Conservation (phyloP, 2,797 vertebrate species). For the Ctenopoma kingsleyae region DNA sequence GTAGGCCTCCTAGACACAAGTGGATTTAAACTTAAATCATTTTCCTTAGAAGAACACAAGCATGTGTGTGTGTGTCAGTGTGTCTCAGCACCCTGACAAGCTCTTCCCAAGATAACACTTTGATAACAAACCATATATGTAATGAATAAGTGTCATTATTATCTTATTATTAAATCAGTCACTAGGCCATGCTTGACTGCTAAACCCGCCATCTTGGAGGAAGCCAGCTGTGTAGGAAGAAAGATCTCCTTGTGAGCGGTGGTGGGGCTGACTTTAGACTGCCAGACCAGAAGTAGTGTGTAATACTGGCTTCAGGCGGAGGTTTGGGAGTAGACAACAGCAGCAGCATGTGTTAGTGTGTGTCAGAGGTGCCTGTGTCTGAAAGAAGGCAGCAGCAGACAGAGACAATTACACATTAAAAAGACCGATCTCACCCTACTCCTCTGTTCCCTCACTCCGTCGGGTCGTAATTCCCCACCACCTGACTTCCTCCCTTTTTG, state of each 20-base stretch:
- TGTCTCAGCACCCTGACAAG: neutral
- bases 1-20: slow-evolving; percentile 29
- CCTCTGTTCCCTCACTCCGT: slow-evolving; percentile 57
- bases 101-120: neutral
- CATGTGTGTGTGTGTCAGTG: slow-evolving; percentile 4
- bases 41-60: slow-evolving; percentile 31
- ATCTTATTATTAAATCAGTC: slow-evolving; percentile 9
- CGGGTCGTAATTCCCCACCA: slow-evolving; percentile 72
- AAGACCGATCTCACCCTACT: slow-evolving; percentile 43
- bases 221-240: slow-evolving; percentile 59
- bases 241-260: slow-evolving; percentile 59
- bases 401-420: slow-evolving; percentile 53
- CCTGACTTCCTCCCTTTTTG: slow-evolving; percentile 80
- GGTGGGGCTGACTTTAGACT: slow-evolving; percentile 38
- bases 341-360: slow-evolving; percentile 3
- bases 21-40: slow-evolving; percentile 27
- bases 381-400: slow-evolving; percentile 54
- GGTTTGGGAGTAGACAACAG: slow-evolving; percentile 23
- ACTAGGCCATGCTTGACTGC: slow-evolving; percentile 1
- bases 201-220: slow-evolving; percentile 45
- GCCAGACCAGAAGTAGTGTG: slow-evolving; percentile 46
- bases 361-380: slow-evolving; percentile 23
- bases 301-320: slow-evolving; percentile 38
- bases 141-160: neutral
- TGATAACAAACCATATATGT: neutral